phyloP scores from a whole-genome alignment of 2,113 vertebrate species.

The Cranoglanis bouderius region DNA sequence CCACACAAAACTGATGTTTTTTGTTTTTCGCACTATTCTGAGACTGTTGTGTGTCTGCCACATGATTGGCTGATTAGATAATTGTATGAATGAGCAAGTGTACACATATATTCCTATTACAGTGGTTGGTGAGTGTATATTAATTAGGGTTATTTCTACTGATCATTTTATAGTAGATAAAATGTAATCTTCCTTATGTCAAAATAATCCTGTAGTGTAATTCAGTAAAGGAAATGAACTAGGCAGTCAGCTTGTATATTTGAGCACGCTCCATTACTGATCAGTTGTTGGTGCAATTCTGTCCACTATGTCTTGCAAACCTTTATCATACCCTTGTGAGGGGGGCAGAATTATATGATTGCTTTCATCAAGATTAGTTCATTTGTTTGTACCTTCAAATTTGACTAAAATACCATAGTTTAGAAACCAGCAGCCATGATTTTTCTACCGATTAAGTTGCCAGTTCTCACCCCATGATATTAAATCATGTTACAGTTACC shows the following conservation, averaged over 20 bases:
- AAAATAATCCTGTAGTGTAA: background rate
- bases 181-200: background rate
- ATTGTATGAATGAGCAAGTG: background rate
- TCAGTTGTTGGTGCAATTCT: no score
- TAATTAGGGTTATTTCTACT: background rate
- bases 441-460: background rate
- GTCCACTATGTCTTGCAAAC: background rate
- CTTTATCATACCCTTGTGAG: background rate
- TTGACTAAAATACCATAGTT: background rate
- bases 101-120: background rate
- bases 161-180: background rate
- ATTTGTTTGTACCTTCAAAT: background rate
- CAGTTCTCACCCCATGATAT: background rate
- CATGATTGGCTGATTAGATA: background rate
- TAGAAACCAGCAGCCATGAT: background rate
- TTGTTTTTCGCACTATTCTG: background rate
- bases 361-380: background rate
- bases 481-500: background rate
- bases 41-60: background rate
- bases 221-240: background rate
- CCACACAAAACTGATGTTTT: background rate
- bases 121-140: background rate
- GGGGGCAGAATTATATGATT: background rate
- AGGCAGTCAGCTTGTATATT: no score
- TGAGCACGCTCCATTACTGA: no score